Evolutionary conservation across 2,888 invertebrate genomes (phyloP), one percentile per base, ranked within the genome.

Genomic region (Tinea pellionella): DNA sequence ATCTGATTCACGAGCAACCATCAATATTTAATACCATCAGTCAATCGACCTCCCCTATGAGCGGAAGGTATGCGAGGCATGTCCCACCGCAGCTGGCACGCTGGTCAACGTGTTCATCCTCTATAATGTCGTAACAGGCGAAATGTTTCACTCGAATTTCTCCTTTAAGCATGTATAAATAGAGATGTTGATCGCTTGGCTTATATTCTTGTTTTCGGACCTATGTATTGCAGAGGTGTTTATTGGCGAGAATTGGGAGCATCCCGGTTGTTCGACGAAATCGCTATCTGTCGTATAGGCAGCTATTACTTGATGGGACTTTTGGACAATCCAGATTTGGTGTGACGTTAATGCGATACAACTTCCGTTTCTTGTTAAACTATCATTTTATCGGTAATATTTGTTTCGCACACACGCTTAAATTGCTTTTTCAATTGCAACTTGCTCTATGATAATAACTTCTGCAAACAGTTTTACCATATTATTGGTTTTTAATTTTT

Each of bases 181-280:
- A 82, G 70, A 79, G 77, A 74, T 72, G 77, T 69, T 70, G 73
- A 75, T 80, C 67, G 78, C 67, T 62, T 73, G 73, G 70, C 67
- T 66, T 68, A 64, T 65, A 65, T 67, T 64, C 65, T 69, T 70
- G 68, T 65, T 69, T 68, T 72, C 72, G 75, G 75, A 75, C 77
- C 78, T 78, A 81, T 80, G 78, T 70, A 72, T 62, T 47, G 79
- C 75, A 73, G 73, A 79, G 78, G 78, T 77, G 80, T 81, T 85
- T 83, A 86, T 84, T 86, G 81, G 78, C 78, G 80, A 78, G 82
- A 86, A 86, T 86, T 86, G 83, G 84, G 83, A 82, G 83, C 85
- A 84, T 86, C 86, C 86, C 86, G 86, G 83, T 77, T 80, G 80
- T 79, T 78, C 75, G 74, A 74, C 77, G 75, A 78, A 83, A 82